A percentile compares a stretch with the other conserved stretches of the same genome.
phyloP scores from a whole-genome alignment of 2,888 invertebrate genomes.

The Hypomecis atomaria region DNA sequence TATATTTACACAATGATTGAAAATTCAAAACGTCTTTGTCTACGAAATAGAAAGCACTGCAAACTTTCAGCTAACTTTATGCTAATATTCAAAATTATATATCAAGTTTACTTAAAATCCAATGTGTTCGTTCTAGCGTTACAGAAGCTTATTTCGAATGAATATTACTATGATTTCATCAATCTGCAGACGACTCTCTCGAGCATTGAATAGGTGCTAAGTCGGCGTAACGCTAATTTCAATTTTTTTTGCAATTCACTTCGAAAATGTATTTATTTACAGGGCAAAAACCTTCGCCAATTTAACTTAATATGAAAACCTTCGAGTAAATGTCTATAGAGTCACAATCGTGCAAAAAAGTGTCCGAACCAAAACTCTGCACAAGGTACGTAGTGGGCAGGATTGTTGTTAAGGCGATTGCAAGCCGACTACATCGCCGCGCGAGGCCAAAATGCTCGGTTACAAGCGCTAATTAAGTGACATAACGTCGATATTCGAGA shows the following conservation, averaged over 20 bases:
- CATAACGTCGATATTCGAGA: too few relatives aligned
- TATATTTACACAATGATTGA: neutral
- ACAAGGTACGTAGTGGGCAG: too few relatives aligned
- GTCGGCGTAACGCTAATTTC: slow-evolving; percentile 26
- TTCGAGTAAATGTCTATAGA: too few relatives aligned
- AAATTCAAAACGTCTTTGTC: slow-evolving; percentile 29
- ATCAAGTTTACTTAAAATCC: slow-evolving; percentile 26
- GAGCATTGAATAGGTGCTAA: slow-evolving; percentile 26
- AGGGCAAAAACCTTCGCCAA: slow-evolving; percentile 2
- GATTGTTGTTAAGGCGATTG: too few relatives aligned
- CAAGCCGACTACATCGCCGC: too few relatives aligned
- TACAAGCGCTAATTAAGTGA: too few relatives aligned
- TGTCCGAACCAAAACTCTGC: too few relatives aligned
- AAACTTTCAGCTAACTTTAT: slow-evolving; percentile 17
- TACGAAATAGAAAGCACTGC: slow-evolving; percentile 26
- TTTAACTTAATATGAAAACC: neutral
- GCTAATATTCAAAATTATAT: slow-evolving; percentile 32
- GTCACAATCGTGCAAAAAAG: too few relatives aligned
- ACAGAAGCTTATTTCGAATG: slow-evolving; percentile 24
- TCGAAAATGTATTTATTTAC: slow-evolving; percentile 16
- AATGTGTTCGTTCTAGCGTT: slow-evolving; percentile 25
- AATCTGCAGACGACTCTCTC: slow-evolving; percentile 15
- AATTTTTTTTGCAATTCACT: slow-evolving; percentile 18
- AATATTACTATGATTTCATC: slow-evolving; percentile 31
- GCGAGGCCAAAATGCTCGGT: too few relatives aligned